Conservation (phyloP, 2,797 vertebrate species). For the Mycteria americana region DNA sequence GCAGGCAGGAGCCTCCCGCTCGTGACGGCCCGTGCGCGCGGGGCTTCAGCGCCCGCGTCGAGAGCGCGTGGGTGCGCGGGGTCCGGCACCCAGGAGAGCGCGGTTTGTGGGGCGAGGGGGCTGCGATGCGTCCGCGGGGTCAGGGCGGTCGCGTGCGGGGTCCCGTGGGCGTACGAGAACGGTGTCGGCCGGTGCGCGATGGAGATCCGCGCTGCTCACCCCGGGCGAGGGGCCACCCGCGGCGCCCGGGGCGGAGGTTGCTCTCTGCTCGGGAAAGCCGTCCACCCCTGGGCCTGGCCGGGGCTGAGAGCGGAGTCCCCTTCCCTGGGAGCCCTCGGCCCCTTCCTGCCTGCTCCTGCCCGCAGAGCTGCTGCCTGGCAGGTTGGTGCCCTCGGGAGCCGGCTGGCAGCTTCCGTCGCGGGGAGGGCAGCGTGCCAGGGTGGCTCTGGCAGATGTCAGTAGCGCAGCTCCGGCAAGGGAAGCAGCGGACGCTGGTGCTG, state of each 20-base stretch:
- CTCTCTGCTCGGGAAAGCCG: neutral
- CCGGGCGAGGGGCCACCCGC: neutral
- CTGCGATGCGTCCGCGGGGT: neutral
- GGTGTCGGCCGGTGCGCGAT: neutral
- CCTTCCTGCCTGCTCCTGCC: neutral
- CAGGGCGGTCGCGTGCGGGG: neutral
- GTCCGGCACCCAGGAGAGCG: rapidly evolving
- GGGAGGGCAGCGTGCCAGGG: neutral
- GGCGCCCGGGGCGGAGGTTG: rapidly evolving
- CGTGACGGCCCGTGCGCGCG: rapidly evolving
- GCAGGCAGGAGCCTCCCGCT: neutral
- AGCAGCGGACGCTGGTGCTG: neutral
- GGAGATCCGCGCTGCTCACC: neutral
- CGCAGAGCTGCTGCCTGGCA: neutral
- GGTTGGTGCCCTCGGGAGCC: neutral
- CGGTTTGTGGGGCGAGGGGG: rapidly evolving
- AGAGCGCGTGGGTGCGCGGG: no score
- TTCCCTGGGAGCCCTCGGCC: no score
- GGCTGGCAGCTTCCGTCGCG: neutral
- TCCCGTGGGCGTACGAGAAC: rapidly evolving
- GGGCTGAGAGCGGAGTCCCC: neutral
- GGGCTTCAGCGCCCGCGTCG: rapidly evolving
- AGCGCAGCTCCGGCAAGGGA: neutral
- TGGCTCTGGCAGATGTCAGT: neutral
- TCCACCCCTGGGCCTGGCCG: neutral